These are phyloP conservation scores for Argynnis bischoffii DNA, from an alignment of 2,888 invertebrate species.

Conservation along the genomic window DNA sequence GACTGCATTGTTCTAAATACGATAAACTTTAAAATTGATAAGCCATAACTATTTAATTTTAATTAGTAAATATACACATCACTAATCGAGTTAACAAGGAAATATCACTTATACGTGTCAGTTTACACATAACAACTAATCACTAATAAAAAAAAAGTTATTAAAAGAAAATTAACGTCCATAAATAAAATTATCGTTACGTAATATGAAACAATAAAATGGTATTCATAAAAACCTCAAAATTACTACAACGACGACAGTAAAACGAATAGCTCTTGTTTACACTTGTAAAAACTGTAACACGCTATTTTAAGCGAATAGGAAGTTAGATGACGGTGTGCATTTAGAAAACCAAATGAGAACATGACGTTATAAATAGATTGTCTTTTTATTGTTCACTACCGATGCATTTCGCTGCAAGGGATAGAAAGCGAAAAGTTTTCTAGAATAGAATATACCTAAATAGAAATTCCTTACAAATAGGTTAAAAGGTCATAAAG, in stretches of 20 bases:
- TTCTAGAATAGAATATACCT: background rate
- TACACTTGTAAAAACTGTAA: slow-evolving; percentile 9
- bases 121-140: no score
- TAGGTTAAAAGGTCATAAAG: slow-evolving; percentile 1
- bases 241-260: background rate
- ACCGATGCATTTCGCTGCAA: background rate
- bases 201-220: no score
- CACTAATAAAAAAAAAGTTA: no score
- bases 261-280: slow-evolving; percentile 1
- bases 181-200: no score
- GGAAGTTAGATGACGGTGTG: slow-evolving; percentile 12
- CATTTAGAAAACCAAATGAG: slow-evolving; percentile 19
- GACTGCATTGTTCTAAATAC: no score
- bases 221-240: background rate
- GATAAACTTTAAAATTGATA: no score
- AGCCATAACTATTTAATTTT: no score
- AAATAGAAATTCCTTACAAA: background rate
- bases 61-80: no score
- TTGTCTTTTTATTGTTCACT: background rate
- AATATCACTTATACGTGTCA: no score
- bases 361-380: background rate
- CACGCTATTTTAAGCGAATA: slow-evolving; percentile 17
- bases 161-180: no score
- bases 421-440: background rate
- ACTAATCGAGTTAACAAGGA: no score